Base-by-base conservation (phyloP, 1,140 invertebrate genomes). In the Laodelphax striatellus region DNA sequence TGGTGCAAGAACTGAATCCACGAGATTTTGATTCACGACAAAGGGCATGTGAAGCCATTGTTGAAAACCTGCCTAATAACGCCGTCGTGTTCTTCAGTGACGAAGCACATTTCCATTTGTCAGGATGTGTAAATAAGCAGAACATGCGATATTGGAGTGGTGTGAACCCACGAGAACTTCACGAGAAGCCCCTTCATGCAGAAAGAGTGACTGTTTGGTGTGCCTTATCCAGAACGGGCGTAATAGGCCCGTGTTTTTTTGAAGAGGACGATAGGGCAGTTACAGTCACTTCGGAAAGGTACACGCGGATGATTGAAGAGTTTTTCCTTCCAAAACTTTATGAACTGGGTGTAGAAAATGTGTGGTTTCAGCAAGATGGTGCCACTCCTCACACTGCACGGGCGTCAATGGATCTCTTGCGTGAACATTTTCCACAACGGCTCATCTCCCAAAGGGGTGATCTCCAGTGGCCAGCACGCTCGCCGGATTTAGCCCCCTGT, bases 111-210 rank as follows among this genome's bases (percentile, higher is more conserved):
- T 50, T 58, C 42, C 42, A 55, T 44, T 14, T 60, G 16, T 60
- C 52, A 13, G 58, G 28, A 4, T 63, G 16, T 34, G 58, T 63
- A 2, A 61, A 63, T 14, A 63, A 63, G 24, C 61, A 62, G 41
- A 63, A 61, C 62, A 46, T 43, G 21, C n/a, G 46, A 10, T 54
- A 60, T 21, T 60, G 61, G 61, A 62, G 57, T 63, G 53, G 42
- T 28, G 31, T n/a, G 10, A 46, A 61, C 34, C 42, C 59, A 6
- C 41, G 19, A 19, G 58, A 57, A 34, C 16, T 55, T 50, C 62
- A 63, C n/a, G 28, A 62, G 41, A 22, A 34, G 38, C 62, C 58
- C 5, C 52, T 63, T 31, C 58, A 61, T 60, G 5, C 9, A 19
- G 62, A 61, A 55, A 9, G 53, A 63, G 58, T 61, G 5, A 63